Conservation (phyloP, 2,113 vertebrate species). For the Pandion haliaetus region DNA sequence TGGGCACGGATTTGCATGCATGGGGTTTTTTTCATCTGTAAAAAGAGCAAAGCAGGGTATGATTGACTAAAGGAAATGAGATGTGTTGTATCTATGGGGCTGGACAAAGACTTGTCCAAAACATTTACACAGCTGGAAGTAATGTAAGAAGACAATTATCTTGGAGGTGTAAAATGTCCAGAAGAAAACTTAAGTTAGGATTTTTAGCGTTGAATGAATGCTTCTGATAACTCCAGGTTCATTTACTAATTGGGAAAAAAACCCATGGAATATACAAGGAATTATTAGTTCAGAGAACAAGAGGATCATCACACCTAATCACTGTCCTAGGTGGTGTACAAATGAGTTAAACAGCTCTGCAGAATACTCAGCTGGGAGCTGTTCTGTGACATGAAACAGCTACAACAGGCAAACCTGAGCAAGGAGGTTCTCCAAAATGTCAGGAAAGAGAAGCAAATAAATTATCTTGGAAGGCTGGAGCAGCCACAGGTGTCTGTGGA, state of each 20-base stretch:
- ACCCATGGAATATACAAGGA: not conserved
- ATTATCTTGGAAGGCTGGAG: not conserved
- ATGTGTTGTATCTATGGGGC: not conserved
- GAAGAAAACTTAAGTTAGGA: not conserved
- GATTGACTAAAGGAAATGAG: not conserved
- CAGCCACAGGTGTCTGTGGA: not conserved
- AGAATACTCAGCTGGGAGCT: not conserved
- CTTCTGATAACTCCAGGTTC: not conserved
- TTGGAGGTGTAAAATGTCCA: not conserved
- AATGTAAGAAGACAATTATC: not conserved
- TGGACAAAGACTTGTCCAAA: not conserved
- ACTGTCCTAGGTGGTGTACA: not conserved
- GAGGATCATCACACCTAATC: not conserved
- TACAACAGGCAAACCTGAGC: not conserved
- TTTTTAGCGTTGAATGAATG: not conserved
- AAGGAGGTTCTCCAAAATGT: not conserved
- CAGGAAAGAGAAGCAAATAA: not conserved
- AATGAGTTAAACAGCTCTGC: not conserved
- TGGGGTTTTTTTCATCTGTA: not conserved
- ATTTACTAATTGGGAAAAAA: not conserved
- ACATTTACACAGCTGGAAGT: not conserved
- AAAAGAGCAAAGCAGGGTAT: not conserved
- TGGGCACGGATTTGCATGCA: not conserved
- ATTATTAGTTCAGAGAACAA: not conserved
- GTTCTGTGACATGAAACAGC: not conserved